Base-by-base conservation (phyloP, 2,113 vertebrate species). In the Cynocephalus volans region DNA sequence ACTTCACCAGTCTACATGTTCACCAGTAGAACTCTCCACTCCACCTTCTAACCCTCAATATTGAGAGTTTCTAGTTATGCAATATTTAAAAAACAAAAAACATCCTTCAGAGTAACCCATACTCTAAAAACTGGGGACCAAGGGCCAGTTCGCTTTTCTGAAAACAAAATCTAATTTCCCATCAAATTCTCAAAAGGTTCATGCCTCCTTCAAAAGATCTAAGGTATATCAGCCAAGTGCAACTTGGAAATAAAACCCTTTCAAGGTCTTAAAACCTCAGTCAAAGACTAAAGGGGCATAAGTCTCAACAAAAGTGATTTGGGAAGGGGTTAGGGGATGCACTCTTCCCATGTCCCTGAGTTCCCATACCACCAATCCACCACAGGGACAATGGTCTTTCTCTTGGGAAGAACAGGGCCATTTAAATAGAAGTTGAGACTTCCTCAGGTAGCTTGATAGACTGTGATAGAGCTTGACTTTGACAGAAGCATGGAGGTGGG, bases 141-240 rank as follows among this genome's bases (percentile, higher is more conserved):
- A 58, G 62, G 13, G 17, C 41, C 83, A 50, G 54, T 65, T 3
- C n/a, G 13, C 60, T 80, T 62, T 96, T 79, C 76, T 76, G 48
- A 81, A 36, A 89, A 82, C 9, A 54, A 7, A 21, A 69, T 41
- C 64, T 69, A 19, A 77, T 69, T 95, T 80, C 52, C 41, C 23
- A 56, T 65, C 18, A 77, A 12, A 41, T 31, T 62, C 45, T 72
- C 45, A 90, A 84, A n/a, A 21, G 41, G 72, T 18, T 48, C 45
- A 36, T 41, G 56, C 8, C n/a, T 85, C 48, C 48, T 41, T 24
- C 52, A 3, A 93, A 70, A 58, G 33, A 65, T 3, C 69, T 70
- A 92, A 90, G 83, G 81, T 73, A 56, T 12, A 9, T 89, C 52
- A 80, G 65, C 73, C 26, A 88, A 89, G 36, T 50, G 69, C n/a